Conservation (phyloP, 2,113 vertebrate genomes). For the Felis catus region F.catus_Fca126_mat1.0 CM031415.1:53090001-53090500, state of each 20-base stretch:
- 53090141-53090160: background rate
- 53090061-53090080: background rate
- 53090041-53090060: background rate
- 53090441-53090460: background rate
- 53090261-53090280: background rate
- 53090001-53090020: background rate
- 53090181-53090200: background rate
- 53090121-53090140: background rate
- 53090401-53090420: background rate
- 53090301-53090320: background rate
- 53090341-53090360: background rate
- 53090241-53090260: background rate
- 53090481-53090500: background rate
- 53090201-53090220: background rate
- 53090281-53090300: background rate
- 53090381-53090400: background rate
- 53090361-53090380: rapidly evolving
- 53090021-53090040: background rate
- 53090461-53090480: background rate
- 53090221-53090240: background rate
- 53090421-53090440: background rate
- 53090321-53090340: background rate
- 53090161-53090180: background rate
- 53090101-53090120: background rate
- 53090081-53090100: background rate